Percentiles rank a stretch among this genome's conserved stretches.
phyloP scores from a whole-genome alignment of 2,113 vertebrate species.

The Felis chaus region DNA sequence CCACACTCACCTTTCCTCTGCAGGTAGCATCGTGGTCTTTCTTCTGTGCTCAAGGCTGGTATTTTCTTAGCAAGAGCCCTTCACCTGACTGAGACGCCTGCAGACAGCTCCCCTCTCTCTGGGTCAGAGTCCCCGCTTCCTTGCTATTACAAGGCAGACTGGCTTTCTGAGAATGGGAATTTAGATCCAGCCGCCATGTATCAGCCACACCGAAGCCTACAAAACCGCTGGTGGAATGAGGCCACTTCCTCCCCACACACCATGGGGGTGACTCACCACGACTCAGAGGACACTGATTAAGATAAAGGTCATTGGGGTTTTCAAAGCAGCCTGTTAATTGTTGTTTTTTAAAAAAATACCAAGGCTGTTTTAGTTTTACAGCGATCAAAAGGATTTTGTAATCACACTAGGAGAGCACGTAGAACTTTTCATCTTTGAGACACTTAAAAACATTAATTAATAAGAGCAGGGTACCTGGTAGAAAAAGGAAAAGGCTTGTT shows the following conservation, averaged over 20 bases:
- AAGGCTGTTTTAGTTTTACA: constrained; percentile 62
- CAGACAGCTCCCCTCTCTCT: not conserved
- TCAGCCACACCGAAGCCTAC: not conserved
- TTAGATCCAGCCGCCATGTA: not conserved
- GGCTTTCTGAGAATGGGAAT: not conserved
- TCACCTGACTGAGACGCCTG: not conserved
- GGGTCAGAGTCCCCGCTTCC: not conserved
- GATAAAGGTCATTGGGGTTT: constrained; percentile 79
- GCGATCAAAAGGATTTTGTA: constrained; percentile 73
- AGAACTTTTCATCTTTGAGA: constrained; percentile 75
- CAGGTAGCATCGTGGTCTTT: fast-evolving
- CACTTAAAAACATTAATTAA: constrained; percentile 77
- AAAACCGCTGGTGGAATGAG: not conserved
- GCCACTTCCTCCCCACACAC: constrained; percentile 4
- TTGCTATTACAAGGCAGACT: not conserved
- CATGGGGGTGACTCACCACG: constrained; percentile 68
- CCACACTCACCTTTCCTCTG: not conserved
- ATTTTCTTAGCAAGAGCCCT: not conserved
- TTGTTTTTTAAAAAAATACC: constrained; percentile 53
- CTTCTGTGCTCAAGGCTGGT: not conserved
- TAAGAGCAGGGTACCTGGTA: constrained; percentile 48
- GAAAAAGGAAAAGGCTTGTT: constrained; percentile 47
- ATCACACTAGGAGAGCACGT: constrained; percentile 41
- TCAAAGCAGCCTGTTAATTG: constrained; percentile 63
- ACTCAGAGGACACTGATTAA: constrained; percentile 69